These are phyloP conservation scores for Gastrophryne carolinensis DNA, from an alignment of 2,797 vertebrate genomes.

Conservation along the genomic window DNA sequence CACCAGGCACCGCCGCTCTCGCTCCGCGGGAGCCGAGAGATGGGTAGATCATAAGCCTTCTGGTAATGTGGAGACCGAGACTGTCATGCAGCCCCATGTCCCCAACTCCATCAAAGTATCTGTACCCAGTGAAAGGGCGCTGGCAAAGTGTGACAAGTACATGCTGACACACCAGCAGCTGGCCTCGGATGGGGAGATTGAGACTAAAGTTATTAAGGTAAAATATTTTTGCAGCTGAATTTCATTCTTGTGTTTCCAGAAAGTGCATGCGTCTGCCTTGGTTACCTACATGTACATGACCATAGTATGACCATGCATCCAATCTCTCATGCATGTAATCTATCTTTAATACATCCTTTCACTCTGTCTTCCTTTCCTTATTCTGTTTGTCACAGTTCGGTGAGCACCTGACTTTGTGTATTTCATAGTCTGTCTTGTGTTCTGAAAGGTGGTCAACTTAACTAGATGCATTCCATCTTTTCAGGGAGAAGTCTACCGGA, in stretches of 20 bases:
- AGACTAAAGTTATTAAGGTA: conserved; percentile 94
- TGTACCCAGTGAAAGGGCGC: conserved; percentile 81
- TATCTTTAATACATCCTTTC: not conserved
- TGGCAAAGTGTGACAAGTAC: conserved; percentile 93
- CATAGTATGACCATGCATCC: not conserved
- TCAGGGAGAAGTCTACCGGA: conserved; percentile 91
- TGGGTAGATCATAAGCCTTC: conserved; percentile 94
- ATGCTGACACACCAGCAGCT: conserved; percentile 95
- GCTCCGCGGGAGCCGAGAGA: conserved; percentile 85
- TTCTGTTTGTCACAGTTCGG: conserved; percentile 15
- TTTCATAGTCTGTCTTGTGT: not conserved
- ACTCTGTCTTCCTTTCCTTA: not conserved
- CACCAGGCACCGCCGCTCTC: conserved; percentile 78
- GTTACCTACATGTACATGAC: not conserved
- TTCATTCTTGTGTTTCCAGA: not conserved
- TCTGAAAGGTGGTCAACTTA: not conserved
- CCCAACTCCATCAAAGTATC: conserved; percentile 87
- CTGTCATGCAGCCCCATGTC: conserved; percentile 87
- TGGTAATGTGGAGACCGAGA: conserved; percentile 83
- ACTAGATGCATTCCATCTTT: conserved; percentile 36
- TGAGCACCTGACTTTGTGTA: conserved; percentile 19
- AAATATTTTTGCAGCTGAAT: not conserved
- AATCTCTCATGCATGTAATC: not conserved
- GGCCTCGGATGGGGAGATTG: conserved; percentile 91
- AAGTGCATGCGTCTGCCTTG: not conserved